Base-by-base conservation (phyloP, 1,140 invertebrate genomes). In the Globodera rostochiensis region DNA sequence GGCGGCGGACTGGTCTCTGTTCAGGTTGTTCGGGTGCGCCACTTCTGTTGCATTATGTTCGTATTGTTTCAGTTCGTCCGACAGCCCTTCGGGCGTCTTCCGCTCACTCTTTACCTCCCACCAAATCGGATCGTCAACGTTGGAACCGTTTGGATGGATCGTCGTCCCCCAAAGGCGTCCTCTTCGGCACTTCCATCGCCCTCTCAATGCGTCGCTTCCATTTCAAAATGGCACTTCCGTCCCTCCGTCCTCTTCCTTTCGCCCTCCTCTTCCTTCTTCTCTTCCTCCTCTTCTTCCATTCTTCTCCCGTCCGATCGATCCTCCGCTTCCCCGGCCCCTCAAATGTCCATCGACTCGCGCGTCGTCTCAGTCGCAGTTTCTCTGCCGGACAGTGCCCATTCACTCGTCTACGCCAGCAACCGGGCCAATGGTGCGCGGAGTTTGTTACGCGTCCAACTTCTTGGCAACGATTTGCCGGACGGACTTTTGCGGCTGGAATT, bases 101-200 rank as follows among this genome's bases (percentile, higher is more conserved):
- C 93, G n/a, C 93, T 94, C 88, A 95, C 96, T 77, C 94, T 98
- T 5, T 95, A 94, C 89, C 95, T 98, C 25, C 95, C 95, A 4
- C 97, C 96, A 95, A 98, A 98, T 91, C 95, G 97, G 92, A 95
- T 91, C 84, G 90, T 91, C 80, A 89, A 91, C 85, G 90, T 92
- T 86, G 91, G 87, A 45, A 74, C 84, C 57, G 81, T 90, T 19
- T 73, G 73, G 25, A 88, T 90, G 86, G 69, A 73, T n/a, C 53
- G 53, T 53, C 53, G 9, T 53, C 15, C 15, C 53, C 15, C 53
- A 15, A 53, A 19, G 19, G 15, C 57, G 57, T 11, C 57, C 36
- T 9, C 50, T 53, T 53, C 11, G 50, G 50, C 50, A 53, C 50
- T 53, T 13, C 11, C 50, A 53, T 13, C 50, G 50, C 13, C 57